Base-by-base conservation (phyloP, 2,888 invertebrate genomes). In the Gymnosoma rotundatum region DNA sequence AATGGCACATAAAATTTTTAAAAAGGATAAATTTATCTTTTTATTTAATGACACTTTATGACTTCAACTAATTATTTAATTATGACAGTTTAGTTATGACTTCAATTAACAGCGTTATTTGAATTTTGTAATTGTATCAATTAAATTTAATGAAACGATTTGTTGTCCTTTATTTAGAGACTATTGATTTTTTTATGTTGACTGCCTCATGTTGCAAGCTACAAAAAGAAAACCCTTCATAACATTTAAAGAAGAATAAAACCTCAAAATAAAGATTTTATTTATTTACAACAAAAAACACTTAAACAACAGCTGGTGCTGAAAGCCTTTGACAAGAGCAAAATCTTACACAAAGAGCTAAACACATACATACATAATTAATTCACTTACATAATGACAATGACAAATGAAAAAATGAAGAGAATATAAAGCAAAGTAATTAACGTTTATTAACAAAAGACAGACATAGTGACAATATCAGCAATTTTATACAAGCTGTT, bases 271-370 rank as follows among this genome's bases (percentile, higher is more conserved):
- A 74, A 66, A 64, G 78, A 72, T 64, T 58, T 74, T 58, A 69
- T 78, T 50, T 74, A 74, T 69, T 20, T 69, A 82, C 78, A 78
- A 58, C 84, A 78, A 84, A 84, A 82, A 78, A 82, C 84, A 82
- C 82, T 84, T 84, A 82, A 84, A 72, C 74, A 84, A 70, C 84
- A 84, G 84, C 84, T 84, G 82, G 64, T 56, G 16, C 7, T 52
- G 63, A 76, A 36, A 67, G 73, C 50, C 64, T 76, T 75, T 52
- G 50, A 36, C 66, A 79, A 66, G 7, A 20, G 32, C 7, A 69
- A 36, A 25, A 48, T 25, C 5, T 52, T 10, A 38, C 0, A 64
- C 64, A 73, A 54, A 6, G n/a, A n/a, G 42, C 42, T 5, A 36
- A 32, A 73, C 12, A 52, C 18, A 63, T 20, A 69, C n/a, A 48